phyloP scores from a whole-genome alignment of 2,888 invertebrate genomes.

The Drosophila conformis region DNA sequence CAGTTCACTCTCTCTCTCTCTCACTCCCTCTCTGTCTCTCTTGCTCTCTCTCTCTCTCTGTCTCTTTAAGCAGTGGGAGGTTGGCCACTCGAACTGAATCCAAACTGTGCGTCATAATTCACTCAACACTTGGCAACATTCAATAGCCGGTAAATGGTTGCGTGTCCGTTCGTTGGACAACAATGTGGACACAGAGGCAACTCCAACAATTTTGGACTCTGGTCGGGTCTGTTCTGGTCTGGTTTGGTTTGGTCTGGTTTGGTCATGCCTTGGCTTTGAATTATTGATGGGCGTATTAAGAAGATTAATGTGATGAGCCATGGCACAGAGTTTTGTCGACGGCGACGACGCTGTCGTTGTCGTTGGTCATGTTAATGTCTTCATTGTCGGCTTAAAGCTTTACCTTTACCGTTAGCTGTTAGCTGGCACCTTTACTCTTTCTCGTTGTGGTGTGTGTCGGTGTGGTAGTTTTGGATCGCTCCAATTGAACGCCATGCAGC shows the following conservation, averaged over 20 bases:
- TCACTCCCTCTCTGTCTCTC: not conserved
- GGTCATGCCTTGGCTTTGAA: slow-evolving; percentile 79
- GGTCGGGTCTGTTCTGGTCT: slow-evolving; percentile 24
- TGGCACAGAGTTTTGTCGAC: slow-evolving; percentile 72
- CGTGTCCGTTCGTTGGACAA: slow-evolving; percentile 53
- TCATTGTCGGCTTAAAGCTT: slow-evolving; percentile 76
- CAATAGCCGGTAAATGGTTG: slow-evolving; percentile 54
- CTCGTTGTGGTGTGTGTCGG: slow-evolving; percentile 8
- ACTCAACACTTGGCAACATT: slow-evolving; percentile 69
- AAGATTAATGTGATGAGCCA: slow-evolving; percentile 79
- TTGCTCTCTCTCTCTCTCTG: not conserved
- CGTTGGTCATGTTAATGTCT: slow-evolving; percentile 79
- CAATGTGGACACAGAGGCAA: slow-evolving; percentile 32
- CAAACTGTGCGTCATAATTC: slow-evolving; percentile 72
- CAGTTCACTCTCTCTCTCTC: slow-evolving; percentile 40
- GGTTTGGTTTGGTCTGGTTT: slow-evolving; percentile 43
- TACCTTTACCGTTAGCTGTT: slow-evolving; percentile 67
- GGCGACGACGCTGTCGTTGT: slow-evolving; percentile 37
- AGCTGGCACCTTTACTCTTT: slow-evolving; percentile 21
- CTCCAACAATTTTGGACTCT: slow-evolving; percentile 38
- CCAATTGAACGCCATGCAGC: slow-evolving; percentile 53
- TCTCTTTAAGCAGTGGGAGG: slow-evolving; percentile 32
- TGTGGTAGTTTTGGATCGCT: slow-evolving; percentile 43
- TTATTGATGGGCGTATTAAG: slow-evolving; percentile 80
- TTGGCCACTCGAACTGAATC: slow-evolving; percentile 63